A percentile compares a stretch with the other conserved stretches of the same genome.
These are phyloP conservation scores for Thalassoma bifasciatum DNA, from an alignment of 2,113 vertebrate genomes.

Conservation along the genomic window DNA sequence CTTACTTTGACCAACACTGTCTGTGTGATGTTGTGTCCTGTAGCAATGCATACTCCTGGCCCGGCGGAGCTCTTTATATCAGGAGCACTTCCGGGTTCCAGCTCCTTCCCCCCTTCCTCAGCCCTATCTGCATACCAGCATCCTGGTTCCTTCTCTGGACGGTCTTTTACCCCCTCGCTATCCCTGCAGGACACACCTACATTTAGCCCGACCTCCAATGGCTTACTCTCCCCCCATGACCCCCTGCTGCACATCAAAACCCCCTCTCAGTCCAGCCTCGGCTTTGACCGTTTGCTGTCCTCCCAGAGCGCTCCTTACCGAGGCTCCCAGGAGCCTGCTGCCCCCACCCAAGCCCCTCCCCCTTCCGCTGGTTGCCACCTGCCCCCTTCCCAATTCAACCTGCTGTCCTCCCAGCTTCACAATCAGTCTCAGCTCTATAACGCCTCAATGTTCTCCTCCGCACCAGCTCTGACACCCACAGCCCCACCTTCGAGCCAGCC, in stretches of 20 bases:
- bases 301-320: slow-evolving; percentile 82
- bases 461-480: slow-evolving; percentile 73
- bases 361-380: slow-evolving; percentile 83
- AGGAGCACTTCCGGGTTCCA: slow-evolving; percentile 91
- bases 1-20: slow-evolving; percentile 26
- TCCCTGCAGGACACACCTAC: slow-evolving; percentile 91
- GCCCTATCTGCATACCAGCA: slow-evolving; percentile 96
- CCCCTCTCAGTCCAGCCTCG: slow-evolving; percentile 85
- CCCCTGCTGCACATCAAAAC: slow-evolving; percentile 89
- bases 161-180: slow-evolving; percentile 91
- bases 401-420: slow-evolving; percentile 90
- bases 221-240: slow-evolving; percentile 90
- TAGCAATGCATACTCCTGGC: slow-evolving; percentile 96
- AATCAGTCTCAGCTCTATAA: slow-evolving; percentile 93
- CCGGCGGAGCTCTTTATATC: slow-evolving; percentile 96
- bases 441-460: slow-evolving; percentile 88
- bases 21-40: slow-evolving; percentile 48
- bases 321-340: slow-evolving; percentile 80
- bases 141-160: slow-evolving; percentile 93
- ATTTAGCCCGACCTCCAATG: slow-evolving; percentile 93
- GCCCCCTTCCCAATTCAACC: slow-evolving; percentile 92
- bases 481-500: slow-evolving; percentile 73
- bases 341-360: slow-evolving; percentile 81
- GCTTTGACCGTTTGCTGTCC: slow-evolving; percentile 85
- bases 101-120: slow-evolving; percentile 94